Conservation (phyloP, 2,888 invertebrate genomes). For the Drosophila rubida region DNA sequence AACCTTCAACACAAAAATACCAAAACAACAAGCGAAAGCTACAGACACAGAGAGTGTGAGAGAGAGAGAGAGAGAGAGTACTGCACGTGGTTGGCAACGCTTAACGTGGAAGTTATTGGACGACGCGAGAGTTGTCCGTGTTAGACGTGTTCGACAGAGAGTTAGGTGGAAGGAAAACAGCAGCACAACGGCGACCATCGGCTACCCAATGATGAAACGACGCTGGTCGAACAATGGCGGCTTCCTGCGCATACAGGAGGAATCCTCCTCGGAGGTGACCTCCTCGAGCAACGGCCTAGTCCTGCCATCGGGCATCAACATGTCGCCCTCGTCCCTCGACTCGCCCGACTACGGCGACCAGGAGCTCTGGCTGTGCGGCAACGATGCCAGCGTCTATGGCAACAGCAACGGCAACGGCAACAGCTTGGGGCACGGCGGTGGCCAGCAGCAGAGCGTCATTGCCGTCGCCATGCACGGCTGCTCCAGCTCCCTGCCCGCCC, state of each 20-base stretch:
- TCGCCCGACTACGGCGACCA: constrained; percentile 92
- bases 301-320: constrained; percentile 89
- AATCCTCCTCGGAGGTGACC: constrained; percentile 91
- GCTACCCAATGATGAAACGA: constrained; percentile 88
- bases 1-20: constrained; percentile 8
- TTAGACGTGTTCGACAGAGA: constrained; percentile 6
- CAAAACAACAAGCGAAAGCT: too few species aligned
- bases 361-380: constrained; percentile 90
- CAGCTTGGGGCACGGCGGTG: constrained; percentile 61
- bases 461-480: constrained; percentile 85
- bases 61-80: too few species aligned
- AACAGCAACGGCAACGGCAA: constrained; percentile 49
- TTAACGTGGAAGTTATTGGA: too few species aligned
- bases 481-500: constrained; percentile 85
- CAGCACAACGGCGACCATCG: constrained; percentile 75
- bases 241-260: constrained; percentile 90
- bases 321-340: constrained; percentile 90
- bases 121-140: constrained; percentile 41
- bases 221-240: constrained; percentile 92
- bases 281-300: constrained; percentile 88
- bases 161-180: constrained; percentile 46
- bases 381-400: constrained; percentile 84
- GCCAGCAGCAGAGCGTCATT: constrained; percentile 83
- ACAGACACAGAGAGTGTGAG: too few species aligned
- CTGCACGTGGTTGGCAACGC: too few species aligned